Percentiles rank a stretch among this genome's conserved stretches.
phyloP scores from a whole-genome alignment of 2,797 vertebrate genomes.

The Enteromius thamalakanensis region DNA sequence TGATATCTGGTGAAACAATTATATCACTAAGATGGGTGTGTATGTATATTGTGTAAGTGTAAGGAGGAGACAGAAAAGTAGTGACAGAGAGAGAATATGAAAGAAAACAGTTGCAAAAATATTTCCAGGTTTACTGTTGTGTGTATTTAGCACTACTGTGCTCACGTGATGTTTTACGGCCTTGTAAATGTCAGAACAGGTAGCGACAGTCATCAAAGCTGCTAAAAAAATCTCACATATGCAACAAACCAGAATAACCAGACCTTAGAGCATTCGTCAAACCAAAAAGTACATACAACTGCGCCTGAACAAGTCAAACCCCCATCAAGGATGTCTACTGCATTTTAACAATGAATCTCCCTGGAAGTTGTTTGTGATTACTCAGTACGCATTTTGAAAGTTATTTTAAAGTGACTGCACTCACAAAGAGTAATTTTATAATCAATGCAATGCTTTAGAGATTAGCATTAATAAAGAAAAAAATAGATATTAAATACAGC shows the following conservation, averaged over 20 bases:
- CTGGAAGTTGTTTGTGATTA: not conserved
- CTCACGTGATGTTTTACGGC: constrained; percentile 7
- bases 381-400: not conserved
- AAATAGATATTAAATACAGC: not conserved
- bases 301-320: not conserved
- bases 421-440: not conserved
- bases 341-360: not conserved
- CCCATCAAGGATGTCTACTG: not conserved
- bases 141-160: not conserved
- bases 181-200: constrained; percentile 6
- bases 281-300: not conserved
- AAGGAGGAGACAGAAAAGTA: not conserved
- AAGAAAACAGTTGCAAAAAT: not conserved
- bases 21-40: not conserved
- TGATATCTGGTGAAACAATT: not conserved
- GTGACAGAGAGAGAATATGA: not conserved
- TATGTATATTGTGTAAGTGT: not conserved
- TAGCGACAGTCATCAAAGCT: not conserved
- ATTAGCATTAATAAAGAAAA: not conserved
- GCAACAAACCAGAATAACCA: constrained; percentile 40
- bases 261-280: not conserved
- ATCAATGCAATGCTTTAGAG: not conserved
- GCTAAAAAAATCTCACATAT: constrained; percentile 26
- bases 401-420: not conserved
- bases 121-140: not conserved